Evolutionary conservation across 2,113 vertebrate genomes (phyloP).

Genomic region (Seriola dumerili): DNA sequence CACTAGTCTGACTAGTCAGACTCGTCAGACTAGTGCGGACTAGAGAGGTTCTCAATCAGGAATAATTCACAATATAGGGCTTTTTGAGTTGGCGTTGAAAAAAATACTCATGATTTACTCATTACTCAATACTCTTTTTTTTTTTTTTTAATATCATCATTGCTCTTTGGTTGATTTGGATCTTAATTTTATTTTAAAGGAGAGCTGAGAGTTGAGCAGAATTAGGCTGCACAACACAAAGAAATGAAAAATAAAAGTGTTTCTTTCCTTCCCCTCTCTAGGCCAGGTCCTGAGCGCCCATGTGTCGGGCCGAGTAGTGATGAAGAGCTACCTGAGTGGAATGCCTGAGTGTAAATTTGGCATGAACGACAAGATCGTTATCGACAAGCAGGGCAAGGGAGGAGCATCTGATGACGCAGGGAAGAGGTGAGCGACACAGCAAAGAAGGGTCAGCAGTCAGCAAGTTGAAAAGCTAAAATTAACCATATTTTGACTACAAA

Average conservation of each 20-base stretch:
- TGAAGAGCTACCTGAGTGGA: constrained; percentile 99
- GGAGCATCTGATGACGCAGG: constrained; percentile 94
- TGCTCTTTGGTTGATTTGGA: neutral
- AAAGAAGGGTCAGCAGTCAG: neutral
- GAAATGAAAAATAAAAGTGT: too few relatives aligned
- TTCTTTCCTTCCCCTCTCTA: constrained; percentile 61
- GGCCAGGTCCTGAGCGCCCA: constrained; percentile 98
- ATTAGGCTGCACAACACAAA: neutral
- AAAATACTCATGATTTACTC: too few relatives aligned
- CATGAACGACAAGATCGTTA: constrained; percentile 99
- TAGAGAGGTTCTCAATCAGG: neutral
- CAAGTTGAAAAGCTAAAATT: neutral
- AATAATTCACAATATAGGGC: neutral
- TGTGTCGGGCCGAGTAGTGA: constrained; percentile 97
- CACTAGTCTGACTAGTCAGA: too few relatives aligned
- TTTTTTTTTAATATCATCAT: too few relatives aligned
- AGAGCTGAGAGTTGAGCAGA: neutral
- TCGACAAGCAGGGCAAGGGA: constrained; percentile 99
- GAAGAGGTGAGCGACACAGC: constrained; percentile 89
- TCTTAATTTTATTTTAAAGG: neutral
- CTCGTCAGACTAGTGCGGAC: too few relatives aligned
- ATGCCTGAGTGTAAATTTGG: constrained; percentile 99
- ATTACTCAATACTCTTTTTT: too few relatives aligned
- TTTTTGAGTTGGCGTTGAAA: neutral
- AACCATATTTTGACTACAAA: neutral